Base-by-base conservation (phyloP, 2,113 vertebrate genomes). In the Gopherus evgoodei region DNA sequence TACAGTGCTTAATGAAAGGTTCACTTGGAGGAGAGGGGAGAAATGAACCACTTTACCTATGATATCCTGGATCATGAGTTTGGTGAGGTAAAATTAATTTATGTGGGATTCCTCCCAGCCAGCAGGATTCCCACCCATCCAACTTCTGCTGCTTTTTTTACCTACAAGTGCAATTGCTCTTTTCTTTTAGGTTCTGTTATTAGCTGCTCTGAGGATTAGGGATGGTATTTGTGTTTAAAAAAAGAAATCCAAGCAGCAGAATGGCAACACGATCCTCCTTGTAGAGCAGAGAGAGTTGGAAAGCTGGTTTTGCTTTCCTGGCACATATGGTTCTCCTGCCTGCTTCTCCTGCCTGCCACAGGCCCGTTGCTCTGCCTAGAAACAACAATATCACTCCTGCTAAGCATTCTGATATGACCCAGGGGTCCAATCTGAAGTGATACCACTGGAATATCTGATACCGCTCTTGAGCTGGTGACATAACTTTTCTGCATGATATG, bases 261-360 rank as follows among this genome's bases (percentile, higher is more conserved):
- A 90, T 86, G 88, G 84, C 81, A 89, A 54, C 80, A 83, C 75
- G 52, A 78, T 93, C 87, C 38, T 49, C 69, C 44, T 91, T 50
- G 29, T 56, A 57, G 38, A 87, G 44, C 14, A 92, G 82, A 92
- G 76, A 47, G 52, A 94, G 90, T 89, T 96, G 93, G 90, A 78
- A 91, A 90, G 92, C 54, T 83, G 86, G 81, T 91, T 50, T 69
- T 21, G 49, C 35, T 93, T 89, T 72, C 84, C 94, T 97, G 94
- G 91, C 84, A 96, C 17, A 69, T 50, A 62, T 62, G 83, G 42
- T 81, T 54, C 76, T 94, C 69, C 90, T 87, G 84, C 84, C 56
- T 91, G 81, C 65, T 81, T 54, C 76, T 94, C 69, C 90, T 87
- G 84, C 84, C 56, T 91, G 81, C 65, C 83, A 89, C 57, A 86